These are phyloP conservation scores for Drosophila paranaensis DNA, from an alignment of 2,888 invertebrate species.

Conservation along the genomic window DNA sequence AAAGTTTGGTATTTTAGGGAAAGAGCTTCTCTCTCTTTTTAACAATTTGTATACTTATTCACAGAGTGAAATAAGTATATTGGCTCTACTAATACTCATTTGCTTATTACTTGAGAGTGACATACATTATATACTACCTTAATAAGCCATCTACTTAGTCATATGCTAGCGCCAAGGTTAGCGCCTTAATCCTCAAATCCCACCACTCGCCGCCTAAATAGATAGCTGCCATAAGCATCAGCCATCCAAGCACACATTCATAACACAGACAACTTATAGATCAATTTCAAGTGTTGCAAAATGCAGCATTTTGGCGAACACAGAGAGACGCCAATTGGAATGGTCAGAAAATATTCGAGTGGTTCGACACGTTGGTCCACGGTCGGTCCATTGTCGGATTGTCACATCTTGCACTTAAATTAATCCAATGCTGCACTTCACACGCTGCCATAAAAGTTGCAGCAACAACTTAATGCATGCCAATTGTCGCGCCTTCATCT, in stretches of 20 bases:
- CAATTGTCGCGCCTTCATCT: constrained; percentile 81
- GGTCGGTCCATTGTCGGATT: constrained; percentile 39
- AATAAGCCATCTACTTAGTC: background rate
- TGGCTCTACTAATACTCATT: too few species aligned
- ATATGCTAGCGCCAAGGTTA: background rate
- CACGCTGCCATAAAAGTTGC: constrained; percentile 64
- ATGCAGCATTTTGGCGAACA: constrained; percentile 5
- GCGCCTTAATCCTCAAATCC: background rate
- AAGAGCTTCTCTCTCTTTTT: background rate
- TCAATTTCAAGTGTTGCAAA: background rate
- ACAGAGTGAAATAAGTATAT: too few species aligned
- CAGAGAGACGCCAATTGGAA: constrained; percentile 8
- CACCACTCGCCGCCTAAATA: background rate
- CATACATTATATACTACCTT: background rate
- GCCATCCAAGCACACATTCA: background rate
- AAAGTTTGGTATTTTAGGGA: background rate
- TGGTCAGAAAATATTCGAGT: constrained; percentile 33
- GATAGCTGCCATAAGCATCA: background rate
- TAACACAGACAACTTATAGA: background rate
- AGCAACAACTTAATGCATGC: constrained; percentile 79
- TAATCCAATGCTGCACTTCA: constrained; percentile 68
- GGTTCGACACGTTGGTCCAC: constrained; percentile 7
- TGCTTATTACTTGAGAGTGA: too few species aligned
- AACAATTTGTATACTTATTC: too few species aligned
- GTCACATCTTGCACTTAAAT: constrained; percentile 54